These are phyloP conservation scores for Eupeodes latifasciatus DNA, from an alignment of 2,888 invertebrate genomes.

Conservation along the genomic window DNA sequence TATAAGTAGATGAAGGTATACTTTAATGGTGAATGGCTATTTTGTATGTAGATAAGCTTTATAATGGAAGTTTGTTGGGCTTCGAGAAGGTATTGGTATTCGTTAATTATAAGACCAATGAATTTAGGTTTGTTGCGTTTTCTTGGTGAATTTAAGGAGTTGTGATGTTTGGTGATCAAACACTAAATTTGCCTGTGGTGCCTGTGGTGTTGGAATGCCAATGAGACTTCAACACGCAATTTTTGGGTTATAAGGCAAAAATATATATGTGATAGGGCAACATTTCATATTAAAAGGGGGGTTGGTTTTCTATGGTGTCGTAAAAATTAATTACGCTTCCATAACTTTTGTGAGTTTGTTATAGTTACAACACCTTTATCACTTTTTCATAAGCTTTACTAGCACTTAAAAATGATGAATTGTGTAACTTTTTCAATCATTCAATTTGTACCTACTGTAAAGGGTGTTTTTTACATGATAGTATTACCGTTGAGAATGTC, in stretches of 20 bases:
- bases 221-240: conserved; percentile 4
- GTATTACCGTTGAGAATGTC: too few relatives aligned
- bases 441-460: too few relatives aligned
- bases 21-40: too few relatives aligned
- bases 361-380: too few relatives aligned
- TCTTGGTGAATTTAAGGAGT: conserved; percentile 7
- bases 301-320: too few relatives aligned
- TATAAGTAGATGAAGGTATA: not conserved
- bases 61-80: not conserved
- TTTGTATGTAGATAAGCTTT: not conserved
- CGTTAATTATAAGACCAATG: conserved; percentile 3
- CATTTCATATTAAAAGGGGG: not conserved
- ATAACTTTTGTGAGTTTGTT: too few relatives aligned
- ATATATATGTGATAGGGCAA: not conserved
- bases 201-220: conserved; percentile 4
- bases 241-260: not conserved
- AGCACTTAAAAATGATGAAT: too few relatives aligned
- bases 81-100: not conserved
- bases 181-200: not conserved
- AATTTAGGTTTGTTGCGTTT: not conserved
- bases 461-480: too few relatives aligned
- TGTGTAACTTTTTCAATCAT: too few relatives aligned
- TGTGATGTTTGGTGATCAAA: conserved; percentile 3
- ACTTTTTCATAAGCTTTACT: too few relatives aligned
- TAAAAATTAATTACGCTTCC: too few relatives aligned